Evolutionary conservation across 2,888 invertebrate genomes (phyloP), one percentile per base, ranked within the genome.

Genomic region (Lasioglossum villosulum): DNA sequence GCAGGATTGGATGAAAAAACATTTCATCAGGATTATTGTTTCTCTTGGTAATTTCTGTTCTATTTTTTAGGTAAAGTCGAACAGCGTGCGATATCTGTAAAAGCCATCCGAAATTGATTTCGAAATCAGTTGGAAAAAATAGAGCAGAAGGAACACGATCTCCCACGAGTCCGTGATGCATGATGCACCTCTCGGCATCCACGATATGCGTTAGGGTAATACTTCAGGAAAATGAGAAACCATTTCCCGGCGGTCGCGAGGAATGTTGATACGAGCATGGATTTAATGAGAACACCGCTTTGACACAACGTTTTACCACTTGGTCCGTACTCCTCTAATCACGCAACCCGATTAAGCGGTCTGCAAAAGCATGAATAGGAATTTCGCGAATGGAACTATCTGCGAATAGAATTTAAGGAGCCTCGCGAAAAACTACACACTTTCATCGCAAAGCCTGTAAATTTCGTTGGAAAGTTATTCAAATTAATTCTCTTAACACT

Each of bases 71-170:
- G 52, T 2, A 10, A 52, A 52, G 23, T 52, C 52, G 52, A 52
- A 0, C 52, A 52, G 23, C 2, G 52, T 8, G 52, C 16, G 14
- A 16, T 27, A 59, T 12, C 48, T 10, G 66, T 16, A 1, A 37
- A 52, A 68, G 68, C 48, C 76, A 16, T 59, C 14, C 34, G 59
- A 66, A 71, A 83, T 75, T 75, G 83, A 59, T 79, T 79, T 75
- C 12, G 42, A 63, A n/a, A 73, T 75, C 72, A 75, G 42, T 23
- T 16, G 34, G 59, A 52, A 52, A 73, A 73, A 79, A 73, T 72
- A n/a, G 79, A 59, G 79, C 59, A 73, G 79, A 82, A 82, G 73
- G 56, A 75, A 52, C 23, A 23, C 52, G 23, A 52, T 52, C 52
- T 52, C 52, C 52, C 52, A 23, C 52, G 52, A 52, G 52, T 52